phyloP scores from a whole-genome alignment of 2,888 invertebrate genomes.

The Nematopogon swammerdamellus region DNA sequence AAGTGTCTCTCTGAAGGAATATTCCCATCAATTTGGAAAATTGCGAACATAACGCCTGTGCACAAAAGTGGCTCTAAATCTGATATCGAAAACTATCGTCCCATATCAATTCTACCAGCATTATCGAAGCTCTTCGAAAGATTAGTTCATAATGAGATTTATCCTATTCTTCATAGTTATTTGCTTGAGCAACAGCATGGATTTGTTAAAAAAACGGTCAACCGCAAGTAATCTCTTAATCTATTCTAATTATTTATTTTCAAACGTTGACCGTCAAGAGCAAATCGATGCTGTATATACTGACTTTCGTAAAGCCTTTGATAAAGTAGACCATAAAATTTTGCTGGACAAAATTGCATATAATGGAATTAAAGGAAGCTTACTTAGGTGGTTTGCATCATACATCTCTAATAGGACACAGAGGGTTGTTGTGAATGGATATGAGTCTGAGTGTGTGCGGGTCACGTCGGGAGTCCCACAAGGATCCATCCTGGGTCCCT shows the following conservation, averaged over 20 bases:
- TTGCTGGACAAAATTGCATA: conserved; percentile 7
- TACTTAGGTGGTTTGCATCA: conserved; percentile 10
- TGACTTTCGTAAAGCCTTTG: conserved; percentile 10
- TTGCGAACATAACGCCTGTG: conserved; percentile 8
- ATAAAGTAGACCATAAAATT: conserved; percentile 10
- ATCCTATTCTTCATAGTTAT: conserved; percentile 8
- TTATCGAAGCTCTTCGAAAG: conserved; percentile 13
- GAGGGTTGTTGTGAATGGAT: conserved; percentile 10
- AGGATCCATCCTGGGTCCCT: conserved; percentile 12
- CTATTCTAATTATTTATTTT: background rate
- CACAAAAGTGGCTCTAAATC: conserved; percentile 8
- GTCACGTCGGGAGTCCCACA: conserved; percentile 13
- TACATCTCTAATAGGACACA: conserved; percentile 11
- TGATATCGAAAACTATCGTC: conserved; percentile 11
- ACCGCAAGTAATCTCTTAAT: background rate
- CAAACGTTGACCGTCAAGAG: background rate
- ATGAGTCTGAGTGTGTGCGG: conserved; percentile 2
- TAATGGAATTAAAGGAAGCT: conserved; percentile 9
- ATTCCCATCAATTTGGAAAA: conserved; percentile 11
- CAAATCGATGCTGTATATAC: conserved; percentile 4
- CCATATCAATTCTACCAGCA: background rate
- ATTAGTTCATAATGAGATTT: conserved; percentile 9
- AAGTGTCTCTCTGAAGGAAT: conserved; percentile 6
- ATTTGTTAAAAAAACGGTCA: conserved; percentile 3
- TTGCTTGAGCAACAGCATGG: conserved; percentile 12